Percentiles rank a stretch among this genome's conserved stretches.
Conservation (phyloP, 2,113 vertebrate genomes). For the Morone saxatilis region DNA sequence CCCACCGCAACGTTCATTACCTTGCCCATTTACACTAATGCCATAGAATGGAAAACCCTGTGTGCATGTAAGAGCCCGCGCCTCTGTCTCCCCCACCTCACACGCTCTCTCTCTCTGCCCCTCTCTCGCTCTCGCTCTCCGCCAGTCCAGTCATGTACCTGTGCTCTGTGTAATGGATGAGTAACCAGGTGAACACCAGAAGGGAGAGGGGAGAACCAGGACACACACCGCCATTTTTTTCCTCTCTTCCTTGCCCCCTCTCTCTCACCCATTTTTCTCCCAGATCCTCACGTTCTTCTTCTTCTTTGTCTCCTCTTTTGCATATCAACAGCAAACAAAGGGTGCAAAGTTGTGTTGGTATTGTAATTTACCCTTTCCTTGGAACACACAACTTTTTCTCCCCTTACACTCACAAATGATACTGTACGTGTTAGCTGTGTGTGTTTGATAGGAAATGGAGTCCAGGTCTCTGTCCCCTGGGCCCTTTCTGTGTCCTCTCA, state of each 20-base stretch:
- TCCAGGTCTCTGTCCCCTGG: conserved; percentile 83
- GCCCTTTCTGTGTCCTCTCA: conserved; percentile 85
- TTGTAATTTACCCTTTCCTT: conserved; percentile 73
- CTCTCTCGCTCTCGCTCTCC: conserved; percentile 50
- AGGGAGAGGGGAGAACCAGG: conserved; percentile 77
- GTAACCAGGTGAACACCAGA: conserved; percentile 83
- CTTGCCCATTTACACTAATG: conserved; percentile 72
- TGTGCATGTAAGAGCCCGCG: conserved; percentile 58
- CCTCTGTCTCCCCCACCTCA: conserved; percentile 31
- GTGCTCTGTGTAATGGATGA: conserved; percentile 82
- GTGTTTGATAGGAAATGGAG: conserved; percentile 66
- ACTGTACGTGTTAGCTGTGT: conserved; percentile 50
- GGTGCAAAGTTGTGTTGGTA: conserved; percentile 57
- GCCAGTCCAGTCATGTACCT: conserved; percentile 81
- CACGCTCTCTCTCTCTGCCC: background rate
- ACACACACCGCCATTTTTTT: conserved; percentile 58
- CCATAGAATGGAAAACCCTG: conserved; percentile 67
- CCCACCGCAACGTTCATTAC: conserved; percentile 73
- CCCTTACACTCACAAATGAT: conserved; percentile 61
- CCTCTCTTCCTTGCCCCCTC: conserved; percentile 13
- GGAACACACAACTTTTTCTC: conserved; percentile 54
- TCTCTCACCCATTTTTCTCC: conserved; percentile 28
- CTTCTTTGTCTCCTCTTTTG: conserved; percentile 46
- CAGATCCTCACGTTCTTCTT: conserved; percentile 16
- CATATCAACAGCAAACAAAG: conserved; percentile 63